phyloP scores from a whole-genome alignment of 2,888 invertebrate species.

The Hemicrepidius hirtus region DNA sequence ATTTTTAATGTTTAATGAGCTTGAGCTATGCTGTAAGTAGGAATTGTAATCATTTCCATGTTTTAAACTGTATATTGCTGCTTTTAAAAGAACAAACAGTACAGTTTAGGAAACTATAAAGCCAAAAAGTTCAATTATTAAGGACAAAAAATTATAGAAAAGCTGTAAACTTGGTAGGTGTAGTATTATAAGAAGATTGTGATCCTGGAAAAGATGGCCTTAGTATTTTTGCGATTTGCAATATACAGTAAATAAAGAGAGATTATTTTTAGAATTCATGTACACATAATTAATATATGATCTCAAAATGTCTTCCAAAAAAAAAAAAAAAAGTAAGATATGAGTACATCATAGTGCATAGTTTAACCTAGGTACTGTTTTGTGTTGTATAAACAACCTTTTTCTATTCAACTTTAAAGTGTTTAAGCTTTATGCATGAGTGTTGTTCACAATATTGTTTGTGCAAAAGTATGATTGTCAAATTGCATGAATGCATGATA shows the following conservation, averaged over 20 bases:
- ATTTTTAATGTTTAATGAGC: conserved; percentile 44
- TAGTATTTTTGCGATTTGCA: conserved; percentile 28
- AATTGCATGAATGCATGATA: conserved; percentile 34
- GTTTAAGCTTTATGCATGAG: conserved; percentile 46
- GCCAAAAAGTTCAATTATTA: no score
- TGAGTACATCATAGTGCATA: neutral
- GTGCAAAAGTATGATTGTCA: conserved; percentile 5
- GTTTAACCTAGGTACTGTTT: conserved; percentile 17
- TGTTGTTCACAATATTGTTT: neutral
- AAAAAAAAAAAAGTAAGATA: conserved; percentile 36
- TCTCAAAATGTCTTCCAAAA: conserved; percentile 46
- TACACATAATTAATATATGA: conserved; percentile 50
- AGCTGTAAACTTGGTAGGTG: no score
- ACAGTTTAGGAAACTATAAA: no score
- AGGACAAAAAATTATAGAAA: no score
- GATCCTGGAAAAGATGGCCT: no score
- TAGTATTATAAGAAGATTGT: no score
- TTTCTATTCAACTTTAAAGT: conserved; percentile 75
- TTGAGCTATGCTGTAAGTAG: conserved; percentile 37
- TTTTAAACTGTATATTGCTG: neutral
- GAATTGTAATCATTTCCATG: conserved; percentile 29
- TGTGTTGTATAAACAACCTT: conserved; percentile 60
- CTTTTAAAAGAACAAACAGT: no score
- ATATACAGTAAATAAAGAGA: no score
- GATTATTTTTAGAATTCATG: conserved; percentile 42